Conservation (phyloP, 2,113 vertebrate species). For the Himantopus leucocephalus region DNA sequence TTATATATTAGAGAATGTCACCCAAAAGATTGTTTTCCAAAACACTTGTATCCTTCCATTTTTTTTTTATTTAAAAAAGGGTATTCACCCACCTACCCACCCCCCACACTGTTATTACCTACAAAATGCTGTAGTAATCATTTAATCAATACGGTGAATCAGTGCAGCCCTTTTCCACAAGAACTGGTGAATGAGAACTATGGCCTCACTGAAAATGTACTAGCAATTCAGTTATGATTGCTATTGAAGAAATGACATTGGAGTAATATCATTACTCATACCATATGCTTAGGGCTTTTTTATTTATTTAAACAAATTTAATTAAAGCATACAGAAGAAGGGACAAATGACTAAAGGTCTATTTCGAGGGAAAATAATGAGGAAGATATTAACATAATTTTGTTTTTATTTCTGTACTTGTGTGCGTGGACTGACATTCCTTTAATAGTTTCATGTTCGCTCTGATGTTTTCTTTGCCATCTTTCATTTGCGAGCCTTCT, state of each 20-base stretch:
- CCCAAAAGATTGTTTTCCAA: neutral
- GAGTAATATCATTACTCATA: neutral
- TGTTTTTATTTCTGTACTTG: neutral
- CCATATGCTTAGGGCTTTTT: neutral
- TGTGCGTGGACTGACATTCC: neutral
- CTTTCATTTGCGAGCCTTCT: conserved; percentile 26
- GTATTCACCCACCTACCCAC: neutral
- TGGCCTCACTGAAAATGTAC: neutral
- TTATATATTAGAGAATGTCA: neutral
- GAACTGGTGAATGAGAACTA: neutral
- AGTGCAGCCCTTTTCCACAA: neutral
- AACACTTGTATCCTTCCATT: neutral
- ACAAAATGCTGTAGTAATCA: neutral
- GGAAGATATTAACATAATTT: neutral
- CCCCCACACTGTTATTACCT: neutral
- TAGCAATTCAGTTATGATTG: neutral
- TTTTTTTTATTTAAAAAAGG: neutral
- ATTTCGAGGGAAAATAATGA: neutral
- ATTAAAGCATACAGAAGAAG: neutral
- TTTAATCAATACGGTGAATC: neutral
- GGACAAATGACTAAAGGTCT: neutral
- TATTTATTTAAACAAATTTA: neutral
- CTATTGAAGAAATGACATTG: neutral
- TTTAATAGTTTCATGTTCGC: neutral
- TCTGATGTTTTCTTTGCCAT: neutral